Evolutionary conservation across 2,113 vertebrate species (phyloP).

Genomic region (Euleptes europaea): DNA sequence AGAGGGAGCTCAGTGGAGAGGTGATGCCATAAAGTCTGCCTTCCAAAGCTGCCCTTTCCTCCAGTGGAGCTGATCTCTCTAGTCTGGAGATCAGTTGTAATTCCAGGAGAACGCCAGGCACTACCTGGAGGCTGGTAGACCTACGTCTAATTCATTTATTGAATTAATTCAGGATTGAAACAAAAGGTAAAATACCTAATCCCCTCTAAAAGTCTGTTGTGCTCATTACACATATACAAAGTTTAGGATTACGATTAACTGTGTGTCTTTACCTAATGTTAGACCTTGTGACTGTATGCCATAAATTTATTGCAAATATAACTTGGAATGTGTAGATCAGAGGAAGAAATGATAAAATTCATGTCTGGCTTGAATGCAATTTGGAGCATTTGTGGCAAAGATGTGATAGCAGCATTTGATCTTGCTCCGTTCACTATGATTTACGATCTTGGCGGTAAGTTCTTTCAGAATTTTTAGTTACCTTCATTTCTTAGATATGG

Average conservation of each 20-base stretch:
- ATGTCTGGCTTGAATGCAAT: slow-evolving; percentile 87
- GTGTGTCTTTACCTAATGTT: not conserved
- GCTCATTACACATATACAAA: too few species aligned
- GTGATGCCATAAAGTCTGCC: too few species aligned
- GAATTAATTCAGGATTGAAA: too few species aligned
- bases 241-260: not conserved
- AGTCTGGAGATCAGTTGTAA: too few species aligned
- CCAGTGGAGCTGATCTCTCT: too few species aligned
- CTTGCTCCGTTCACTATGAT: slow-evolving; percentile 80
- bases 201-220: too few species aligned
- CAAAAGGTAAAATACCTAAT: too few species aligned
- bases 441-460: slow-evolving; percentile 89
- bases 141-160: too few species aligned
- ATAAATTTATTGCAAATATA: not conserved
- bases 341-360: slow-evolving; percentile 84
- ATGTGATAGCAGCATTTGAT: slow-evolving; percentile 85
- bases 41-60: too few species aligned
- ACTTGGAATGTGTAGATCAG: slow-evolving; percentile 72
- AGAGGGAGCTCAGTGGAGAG: too few species aligned
- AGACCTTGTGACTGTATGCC: not conserved
- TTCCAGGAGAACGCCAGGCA: too few species aligned
- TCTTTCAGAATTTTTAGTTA: not conserved
- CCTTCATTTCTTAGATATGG: not conserved
- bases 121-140: too few species aligned
- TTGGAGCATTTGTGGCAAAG: slow-evolving; percentile 85